Evolutionary conservation across 1,140 invertebrate species (phyloP), one percentile per base, ranked within the genome.

Genomic region (Scaptomyza graminum): DNA sequence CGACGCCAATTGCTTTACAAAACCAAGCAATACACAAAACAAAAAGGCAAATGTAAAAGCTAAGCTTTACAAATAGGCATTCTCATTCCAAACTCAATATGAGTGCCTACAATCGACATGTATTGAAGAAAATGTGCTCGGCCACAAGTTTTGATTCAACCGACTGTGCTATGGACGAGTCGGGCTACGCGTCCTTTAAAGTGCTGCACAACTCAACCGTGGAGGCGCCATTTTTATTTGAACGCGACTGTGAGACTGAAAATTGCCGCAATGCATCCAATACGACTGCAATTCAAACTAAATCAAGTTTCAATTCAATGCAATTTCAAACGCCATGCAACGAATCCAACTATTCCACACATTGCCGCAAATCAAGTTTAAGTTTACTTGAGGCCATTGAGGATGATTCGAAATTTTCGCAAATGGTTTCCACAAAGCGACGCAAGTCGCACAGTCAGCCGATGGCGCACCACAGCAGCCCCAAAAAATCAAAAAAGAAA

Each of bases 171-270:
- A 68, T 88, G 65, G 84, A 88, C 28, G 84, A 83, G 13, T 88
- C 84, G n/a, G 84, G 83, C 1, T 88, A 88, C 69, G 71, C 74
- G 50, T 88, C 83, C 83, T 88, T 88, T 47, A 68, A 68, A 22
- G 79, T 43, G 50, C 63, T 47, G 56, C 84, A 77, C 63, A 88
- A 88, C 31, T 88, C 83, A 47, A 88, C 84, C 60, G 73, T 73
- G 49, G 79, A 83, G 83, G 76, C 83, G 83, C 83, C 83, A 88
- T 87, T 83, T 88, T 84, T 84, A 37, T 74, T 65, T 22, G 79
- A 71, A 13, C 59, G 61, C 13, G 78, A 77, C 12, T 47, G 65
- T 15, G 84, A 88, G 13, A 46, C 37, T 49, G 80, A 83, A 50
- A 88, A 88, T 57, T 83, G 76, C 43, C 79, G 52, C 22, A 88